Evolutionary conservation across 2,888 invertebrate genomes (phyloP).

Genomic region (Laspeyria flexula): DNA sequence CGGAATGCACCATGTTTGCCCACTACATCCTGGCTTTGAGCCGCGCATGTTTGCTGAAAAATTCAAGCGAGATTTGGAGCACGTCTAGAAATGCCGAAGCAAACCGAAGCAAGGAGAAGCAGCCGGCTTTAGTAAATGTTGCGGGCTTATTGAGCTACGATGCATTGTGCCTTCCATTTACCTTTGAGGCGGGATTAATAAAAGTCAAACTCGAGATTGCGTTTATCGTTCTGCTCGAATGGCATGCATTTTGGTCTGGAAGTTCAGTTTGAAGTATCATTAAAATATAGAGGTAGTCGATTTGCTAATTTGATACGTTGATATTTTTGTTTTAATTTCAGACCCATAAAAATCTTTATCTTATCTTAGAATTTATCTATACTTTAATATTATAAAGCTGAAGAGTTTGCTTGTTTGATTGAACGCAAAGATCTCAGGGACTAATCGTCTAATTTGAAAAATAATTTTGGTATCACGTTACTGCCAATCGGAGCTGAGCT

Average conservation of each 20-base stretch:
- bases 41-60: slow-evolving; percentile 51
- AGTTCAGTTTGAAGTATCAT: background rate
- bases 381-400: too few species aligned
- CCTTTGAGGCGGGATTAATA: slow-evolving; percentile 32
- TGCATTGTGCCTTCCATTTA: slow-evolving; percentile 21
- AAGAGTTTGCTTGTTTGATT: too few species aligned
- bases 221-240: background rate
- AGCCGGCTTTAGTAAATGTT: slow-evolving; percentile 19
- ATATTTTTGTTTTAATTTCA: too few species aligned
- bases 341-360: too few species aligned
- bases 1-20: slow-evolving; percentile 45
- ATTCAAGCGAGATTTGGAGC: slow-evolving; percentile 44
- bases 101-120: slow-evolving; percentile 9
- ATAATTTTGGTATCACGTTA: too few species aligned
- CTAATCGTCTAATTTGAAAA: too few species aligned
- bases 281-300: background rate
- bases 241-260: background rate
- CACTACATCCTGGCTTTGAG: slow-evolving; percentile 45
- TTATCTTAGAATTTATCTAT: too few species aligned
- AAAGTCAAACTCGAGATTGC: slow-evolving; percentile 9
- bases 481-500: too few species aligned
- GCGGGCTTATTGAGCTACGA: slow-evolving; percentile 17
- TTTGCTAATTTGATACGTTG: too few species aligned
- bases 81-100: slow-evolving; percentile 33
- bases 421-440: too few species aligned